Conservation (phyloP, 2,113 vertebrate species). For the Podarcis cretensis region DNA sequence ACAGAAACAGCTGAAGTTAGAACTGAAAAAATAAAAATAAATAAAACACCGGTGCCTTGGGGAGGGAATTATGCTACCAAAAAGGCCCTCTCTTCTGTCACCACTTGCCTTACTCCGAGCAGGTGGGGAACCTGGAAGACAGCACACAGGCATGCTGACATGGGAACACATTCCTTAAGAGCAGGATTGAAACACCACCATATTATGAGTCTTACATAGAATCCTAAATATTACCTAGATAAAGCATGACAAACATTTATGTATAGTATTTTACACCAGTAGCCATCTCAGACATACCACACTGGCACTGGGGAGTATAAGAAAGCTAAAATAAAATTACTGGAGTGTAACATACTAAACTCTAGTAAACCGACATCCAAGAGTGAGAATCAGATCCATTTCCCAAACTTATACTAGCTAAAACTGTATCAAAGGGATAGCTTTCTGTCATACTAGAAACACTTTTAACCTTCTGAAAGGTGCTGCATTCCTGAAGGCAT, state of each 20-base stretch:
- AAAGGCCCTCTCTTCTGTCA: neutral
- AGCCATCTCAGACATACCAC: neutral
- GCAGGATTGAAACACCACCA: neutral
- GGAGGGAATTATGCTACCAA: neutral
- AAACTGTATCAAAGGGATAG: neutral
- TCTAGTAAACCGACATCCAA: neutral
- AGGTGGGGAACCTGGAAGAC: neutral
- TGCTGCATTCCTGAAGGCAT: slow-evolving; percentile 85
- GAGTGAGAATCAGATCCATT: neutral
- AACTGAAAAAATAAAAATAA: neutral
- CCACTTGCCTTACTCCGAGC: neutral
- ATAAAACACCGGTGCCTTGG: neutral
- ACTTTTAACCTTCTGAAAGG: slow-evolving; percentile 93
- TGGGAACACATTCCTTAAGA: neutral
- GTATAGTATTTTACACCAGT: neutral
- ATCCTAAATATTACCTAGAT: neutral
- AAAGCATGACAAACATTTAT: neutral
- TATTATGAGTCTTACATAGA: neutral
- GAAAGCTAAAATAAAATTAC: slow-evolving; percentile 12
- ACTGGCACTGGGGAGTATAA: neutral
- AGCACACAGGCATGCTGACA: neutral
- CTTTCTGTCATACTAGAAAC: neutral
- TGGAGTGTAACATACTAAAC: slow-evolving; percentile 9
- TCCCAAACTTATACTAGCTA: neutral
- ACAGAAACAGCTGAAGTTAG: neutral